Evolutionary conservation across 2,888 invertebrate species (phyloP), one percentile per base, ranked within the genome.

Genomic region (Dolichomitus sp.): DNA sequence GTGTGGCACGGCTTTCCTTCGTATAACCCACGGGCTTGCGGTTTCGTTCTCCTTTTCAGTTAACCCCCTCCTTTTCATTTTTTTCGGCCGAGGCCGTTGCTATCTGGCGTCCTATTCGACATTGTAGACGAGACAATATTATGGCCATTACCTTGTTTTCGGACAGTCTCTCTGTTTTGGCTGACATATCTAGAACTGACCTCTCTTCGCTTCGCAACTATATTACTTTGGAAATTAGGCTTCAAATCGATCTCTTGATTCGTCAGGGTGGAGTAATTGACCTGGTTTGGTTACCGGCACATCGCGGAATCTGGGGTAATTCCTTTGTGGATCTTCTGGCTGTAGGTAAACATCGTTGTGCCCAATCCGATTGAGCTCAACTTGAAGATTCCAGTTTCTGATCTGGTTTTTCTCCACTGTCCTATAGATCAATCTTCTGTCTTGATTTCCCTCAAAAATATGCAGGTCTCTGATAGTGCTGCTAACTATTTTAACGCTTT

Each of bases 281-380:
- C 3, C 42, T 65, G 7, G n/a, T 65, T 12, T 65, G 65, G 65
- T 45, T 65, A 3, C 65, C 65, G 2, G 65, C 65, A 6, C 33
- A 65, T 3, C 27, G n/a, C 1, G 45, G 65, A 2, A 45, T 45
- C 0, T 2, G 12, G 14, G 63, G 63, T 63, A 63, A 40, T 23
- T 14, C 14, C 2, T 45, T 30, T 30, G 30, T 30, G 4, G 30
- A 30, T 30, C 2, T 30, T 2, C 30, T 30, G 30, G 30, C 30
- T 30, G 30, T 4, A 4, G 30, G 30, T 30, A 30, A 4, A 4
- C 30, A 30, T 30, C 30, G 30, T 30, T 30, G 4, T 30, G 30
- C 30, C 3, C 30, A n/a, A n/a, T n/a, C 30, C 30, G 4, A 30
- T 30, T 30, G 3, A 30, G 4, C 30, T 30, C 30, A 30, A 30